Percentiles rank a stretch among this genome's conserved stretches.
These are phyloP conservation scores for Phrynosoma blainvillii DNA, from an alignment of 2,113 vertebrate genomes.

Conservation along the genomic window DNA sequence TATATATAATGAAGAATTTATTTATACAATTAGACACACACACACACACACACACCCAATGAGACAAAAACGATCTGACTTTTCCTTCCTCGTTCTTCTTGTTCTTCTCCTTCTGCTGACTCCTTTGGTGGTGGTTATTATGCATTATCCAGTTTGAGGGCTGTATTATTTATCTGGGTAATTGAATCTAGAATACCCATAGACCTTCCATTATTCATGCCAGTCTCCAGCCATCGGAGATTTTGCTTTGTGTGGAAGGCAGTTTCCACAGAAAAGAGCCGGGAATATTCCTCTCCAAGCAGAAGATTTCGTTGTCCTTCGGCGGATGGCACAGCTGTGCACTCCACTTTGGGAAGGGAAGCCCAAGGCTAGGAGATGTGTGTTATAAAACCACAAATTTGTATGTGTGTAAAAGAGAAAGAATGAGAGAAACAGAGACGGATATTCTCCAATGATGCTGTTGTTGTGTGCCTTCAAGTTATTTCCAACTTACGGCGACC, in stretches of 20 bases:
- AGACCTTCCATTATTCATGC: conserved; percentile 23
- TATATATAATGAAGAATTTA: too few species aligned
- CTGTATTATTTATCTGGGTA: conserved; percentile 19
- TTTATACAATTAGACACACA: not conserved
- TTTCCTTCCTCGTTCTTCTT: too few species aligned
- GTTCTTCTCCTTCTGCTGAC: not conserved
- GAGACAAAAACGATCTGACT: not conserved
- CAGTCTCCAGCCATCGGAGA: not conserved
- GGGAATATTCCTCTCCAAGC: not conserved
- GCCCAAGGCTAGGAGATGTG: too few species aligned
- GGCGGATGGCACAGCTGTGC: too few species aligned
- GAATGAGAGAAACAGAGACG: not conserved
- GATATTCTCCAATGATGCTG: too few species aligned
- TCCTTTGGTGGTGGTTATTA: not conserved
- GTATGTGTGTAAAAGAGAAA: not conserved
- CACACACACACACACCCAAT: too few species aligned
- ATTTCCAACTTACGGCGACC: too few species aligned
- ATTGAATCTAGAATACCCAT: not conserved
- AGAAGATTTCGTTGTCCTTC: not conserved
- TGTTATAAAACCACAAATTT: not conserved
- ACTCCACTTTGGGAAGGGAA: not conserved
- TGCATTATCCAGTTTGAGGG: too few species aligned
- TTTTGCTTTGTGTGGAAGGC: not conserved
- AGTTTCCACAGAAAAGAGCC: conserved; percentile 2
- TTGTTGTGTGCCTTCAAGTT: too few species aligned